Conservation (phyloP, 1,140 invertebrate genomes). For the Dufourea novaeangliae region DNA sequence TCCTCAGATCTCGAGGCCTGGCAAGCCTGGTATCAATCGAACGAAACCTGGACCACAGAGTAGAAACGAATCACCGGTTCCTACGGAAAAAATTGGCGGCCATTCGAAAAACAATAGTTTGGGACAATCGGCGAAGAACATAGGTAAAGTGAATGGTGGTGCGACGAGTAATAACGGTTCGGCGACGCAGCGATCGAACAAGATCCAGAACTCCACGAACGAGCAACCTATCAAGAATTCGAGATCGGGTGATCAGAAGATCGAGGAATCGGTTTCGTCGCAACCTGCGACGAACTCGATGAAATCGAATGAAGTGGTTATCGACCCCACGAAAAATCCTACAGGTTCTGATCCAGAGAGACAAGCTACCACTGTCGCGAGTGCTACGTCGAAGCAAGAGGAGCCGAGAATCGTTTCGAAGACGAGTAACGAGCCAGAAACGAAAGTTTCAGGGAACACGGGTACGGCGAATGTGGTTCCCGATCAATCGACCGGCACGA, state of each 20-base stretch:
- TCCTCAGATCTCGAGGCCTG: neutral
- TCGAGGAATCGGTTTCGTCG: neutral
- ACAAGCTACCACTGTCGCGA: slow-evolving; percentile 1
- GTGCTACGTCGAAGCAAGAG: slow-evolving; percentile 43
- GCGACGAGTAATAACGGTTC: slow-evolving; percentile 12
- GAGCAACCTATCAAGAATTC: slow-evolving; percentile 4
- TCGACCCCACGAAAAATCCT: neutral
- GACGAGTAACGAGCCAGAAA: neutral
- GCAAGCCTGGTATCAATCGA: neutral
- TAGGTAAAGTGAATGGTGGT: slow-evolving; percentile 11
- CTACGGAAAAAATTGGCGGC: neutral
- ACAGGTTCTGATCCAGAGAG: slow-evolving; percentile 12
- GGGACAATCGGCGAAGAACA: slow-evolving; percentile 29
- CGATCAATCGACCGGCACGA: slow-evolving; percentile 21
- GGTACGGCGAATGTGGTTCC: neutral
- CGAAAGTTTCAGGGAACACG: neutral
- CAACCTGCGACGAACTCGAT: neutral
- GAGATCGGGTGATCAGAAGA: slow-evolving; percentile 1
- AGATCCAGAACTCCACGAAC: neutral
- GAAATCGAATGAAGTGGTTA: neutral
- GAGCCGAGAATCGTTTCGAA: slow-evolving; percentile 3
- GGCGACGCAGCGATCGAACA: slow-evolving; percentile 29
- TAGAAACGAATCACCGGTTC: slow-evolving; percentile 37
- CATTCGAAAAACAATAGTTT: slow-evolving; percentile 42
- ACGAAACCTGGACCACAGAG: slow-evolving; percentile 14